Percentiles rank a stretch among this genome's conserved stretches.
These are phyloP conservation scores for Aspiorhynchus laticeps DNA, from an alignment of 2,113 vertebrate species.

Conservation along the genomic window DNA sequence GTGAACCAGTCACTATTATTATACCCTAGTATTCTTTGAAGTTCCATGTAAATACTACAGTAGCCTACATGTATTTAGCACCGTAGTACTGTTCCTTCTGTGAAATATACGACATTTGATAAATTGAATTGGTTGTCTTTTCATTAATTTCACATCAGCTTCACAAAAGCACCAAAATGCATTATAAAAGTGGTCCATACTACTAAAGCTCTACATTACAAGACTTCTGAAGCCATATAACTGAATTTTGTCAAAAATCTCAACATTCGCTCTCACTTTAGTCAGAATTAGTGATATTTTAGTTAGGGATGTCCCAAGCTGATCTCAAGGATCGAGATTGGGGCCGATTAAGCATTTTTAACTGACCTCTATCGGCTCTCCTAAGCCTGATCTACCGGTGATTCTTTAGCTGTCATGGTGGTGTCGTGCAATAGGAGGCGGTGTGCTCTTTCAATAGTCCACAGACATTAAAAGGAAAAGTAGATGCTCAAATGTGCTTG, in stretches of 20 bases:
- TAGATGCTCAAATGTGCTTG: too few species aligned
- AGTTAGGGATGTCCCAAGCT: too few species aligned
- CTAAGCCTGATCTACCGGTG: too few species aligned
- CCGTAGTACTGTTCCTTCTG: background rate
- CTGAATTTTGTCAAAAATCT: background rate
- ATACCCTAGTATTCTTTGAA: background rate
- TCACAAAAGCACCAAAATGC: background rate
- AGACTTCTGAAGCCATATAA: background rate
- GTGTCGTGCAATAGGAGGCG: too few species aligned
- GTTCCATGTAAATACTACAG: background rate
- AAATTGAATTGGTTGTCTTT: background rate
- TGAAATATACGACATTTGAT: background rate
- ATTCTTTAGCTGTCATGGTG: too few species aligned
- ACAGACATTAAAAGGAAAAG: background rate
- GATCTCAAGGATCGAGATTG: too few species aligned
- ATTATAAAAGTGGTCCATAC: background rate
- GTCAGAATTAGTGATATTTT: too few species aligned
- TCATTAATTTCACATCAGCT: background rate
- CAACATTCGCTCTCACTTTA: background rate
- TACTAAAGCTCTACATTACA: background rate
- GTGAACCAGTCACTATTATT: background rate
- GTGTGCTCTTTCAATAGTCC: too few species aligned
- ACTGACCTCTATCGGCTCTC: too few species aligned
- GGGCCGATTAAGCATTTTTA: too few species aligned
- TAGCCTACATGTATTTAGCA: background rate